These are phyloP conservation scores for Lepilemur septentrionalis DNA, from an alignment of 2,797 vertebrate genomes.

Conservation along the genomic window DNA sequence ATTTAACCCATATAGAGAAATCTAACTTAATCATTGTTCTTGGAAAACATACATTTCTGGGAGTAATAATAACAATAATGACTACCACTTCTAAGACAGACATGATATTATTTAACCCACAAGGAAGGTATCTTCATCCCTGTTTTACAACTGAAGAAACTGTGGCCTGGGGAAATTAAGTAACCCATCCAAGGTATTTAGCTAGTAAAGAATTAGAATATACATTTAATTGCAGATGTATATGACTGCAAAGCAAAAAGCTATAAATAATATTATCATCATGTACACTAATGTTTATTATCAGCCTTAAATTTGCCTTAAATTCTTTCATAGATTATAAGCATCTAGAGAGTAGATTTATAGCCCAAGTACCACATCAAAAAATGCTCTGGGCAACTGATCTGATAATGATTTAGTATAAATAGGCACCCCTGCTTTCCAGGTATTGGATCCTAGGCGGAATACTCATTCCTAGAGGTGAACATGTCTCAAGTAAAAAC, in stretches of 20 bases:
- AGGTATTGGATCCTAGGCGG: not conserved
- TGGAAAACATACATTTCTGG: not conserved
- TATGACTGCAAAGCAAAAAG: not conserved
- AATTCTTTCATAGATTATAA: not conserved
- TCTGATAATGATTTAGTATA: not conserved
- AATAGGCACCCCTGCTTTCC: not conserved
- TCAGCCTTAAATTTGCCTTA: not conserved
- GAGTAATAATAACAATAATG: not conserved
- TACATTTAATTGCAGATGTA: not conserved
- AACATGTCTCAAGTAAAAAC: not conserved
- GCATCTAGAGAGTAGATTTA: not conserved
- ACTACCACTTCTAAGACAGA: not conserved
- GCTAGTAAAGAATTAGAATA: not conserved
- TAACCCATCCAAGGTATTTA: not conserved
- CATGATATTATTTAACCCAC: not conserved
- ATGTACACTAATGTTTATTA: not conserved
- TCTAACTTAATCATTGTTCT: not conserved
- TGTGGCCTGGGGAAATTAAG: not conserved
- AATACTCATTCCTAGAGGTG: not conserved
- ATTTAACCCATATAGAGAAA: slow-evolving; percentile 19
- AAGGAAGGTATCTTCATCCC: not conserved
- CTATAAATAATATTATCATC: not conserved
- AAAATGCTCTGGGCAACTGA: not conserved
- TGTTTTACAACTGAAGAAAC: not conserved
- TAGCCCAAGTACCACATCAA: not conserved